phyloP scores from a whole-genome alignment of 2,888 invertebrate species.

The Mesorhabditis sp. region DNA sequence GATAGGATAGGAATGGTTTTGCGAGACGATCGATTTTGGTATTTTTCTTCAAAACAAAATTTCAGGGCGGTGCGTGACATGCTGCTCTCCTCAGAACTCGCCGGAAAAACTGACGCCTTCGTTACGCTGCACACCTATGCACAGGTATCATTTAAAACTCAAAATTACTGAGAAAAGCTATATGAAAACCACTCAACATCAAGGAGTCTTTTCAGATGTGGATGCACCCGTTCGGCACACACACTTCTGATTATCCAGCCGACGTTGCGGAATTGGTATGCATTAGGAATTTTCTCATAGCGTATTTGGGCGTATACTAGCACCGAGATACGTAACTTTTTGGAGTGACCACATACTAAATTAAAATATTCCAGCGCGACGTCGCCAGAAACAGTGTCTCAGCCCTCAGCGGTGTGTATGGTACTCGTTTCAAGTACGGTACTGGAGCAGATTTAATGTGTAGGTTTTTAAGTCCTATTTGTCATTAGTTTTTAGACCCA shows the following conservation, averaged over 20 bases:
- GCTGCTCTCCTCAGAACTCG: constrained; percentile 42
- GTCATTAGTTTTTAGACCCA: constrained; percentile 38
- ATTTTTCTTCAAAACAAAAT: neutral
- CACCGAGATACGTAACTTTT: constrained; percentile 8
- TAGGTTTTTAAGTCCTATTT: constrained; percentile 17
- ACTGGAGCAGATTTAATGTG: constrained; percentile 57
- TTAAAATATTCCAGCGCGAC: neutral
- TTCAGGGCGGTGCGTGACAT: constrained; percentile 52
- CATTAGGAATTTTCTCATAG: neutral
- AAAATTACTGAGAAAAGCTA: neutral
- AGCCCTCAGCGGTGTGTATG: constrained; percentile 51
- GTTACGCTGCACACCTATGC: constrained; percentile 58
- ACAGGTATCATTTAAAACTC: constrained; percentile 39
- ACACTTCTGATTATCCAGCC: constrained; percentile 41
- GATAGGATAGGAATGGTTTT: too few relatives aligned
- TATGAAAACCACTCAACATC: too few relatives aligned
- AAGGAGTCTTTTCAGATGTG: constrained; percentile 27
- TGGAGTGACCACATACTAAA: constrained; percentile 24
- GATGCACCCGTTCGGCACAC: constrained; percentile 56
- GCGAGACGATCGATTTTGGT: too few relatives aligned
- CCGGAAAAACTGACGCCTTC: constrained; percentile 53
- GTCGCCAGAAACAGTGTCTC: constrained; percentile 47
- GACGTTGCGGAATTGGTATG: constrained; percentile 54
- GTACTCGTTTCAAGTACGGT: constrained; percentile 54
- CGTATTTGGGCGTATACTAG: too few relatives aligned